Conservation (phyloP, 2,888 invertebrate species). For the Galerucella calmariensis region DNA sequence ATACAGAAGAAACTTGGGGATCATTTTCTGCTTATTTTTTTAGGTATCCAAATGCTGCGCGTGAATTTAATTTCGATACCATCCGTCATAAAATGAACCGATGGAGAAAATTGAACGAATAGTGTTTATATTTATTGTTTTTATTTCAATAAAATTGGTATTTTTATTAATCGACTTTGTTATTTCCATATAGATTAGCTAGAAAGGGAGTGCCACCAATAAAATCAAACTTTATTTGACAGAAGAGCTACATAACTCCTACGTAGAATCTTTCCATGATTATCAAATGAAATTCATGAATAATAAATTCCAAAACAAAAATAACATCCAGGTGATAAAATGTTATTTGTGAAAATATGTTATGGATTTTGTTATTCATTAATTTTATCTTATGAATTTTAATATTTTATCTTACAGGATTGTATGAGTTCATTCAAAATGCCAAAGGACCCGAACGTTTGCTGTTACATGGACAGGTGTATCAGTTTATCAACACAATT, state of each 20-base stretch:
- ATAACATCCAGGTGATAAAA: too few species aligned
- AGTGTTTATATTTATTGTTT: background rate
- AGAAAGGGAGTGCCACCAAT: background rate
- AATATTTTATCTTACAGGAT: conserved; percentile 43
- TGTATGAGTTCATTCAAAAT: conserved; percentile 52
- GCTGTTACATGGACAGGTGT: conserved; percentile 55
- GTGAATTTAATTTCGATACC: conserved; percentile 58
- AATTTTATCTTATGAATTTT: background rate
- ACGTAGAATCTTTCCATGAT: too few species aligned
- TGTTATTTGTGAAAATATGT: too few species aligned
- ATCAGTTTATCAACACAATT: conserved; percentile 47
- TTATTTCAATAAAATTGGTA: background rate
- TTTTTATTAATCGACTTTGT: background rate
- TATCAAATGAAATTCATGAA: too few species aligned
- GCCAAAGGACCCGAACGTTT: conserved; percentile 45
- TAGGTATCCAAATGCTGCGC: conserved; percentile 62
- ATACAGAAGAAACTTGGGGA: background rate
- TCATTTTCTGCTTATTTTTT: conserved; percentile 39
- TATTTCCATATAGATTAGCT: background rate
- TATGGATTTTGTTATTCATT: too few species aligned
- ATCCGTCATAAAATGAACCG: conserved; percentile 60
- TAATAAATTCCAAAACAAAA: too few species aligned
- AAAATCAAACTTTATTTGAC: background rate
- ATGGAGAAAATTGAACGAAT: conserved; percentile 51
- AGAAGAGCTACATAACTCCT: too few species aligned